Conservation (phyloP, 1,140 invertebrate species). For the Bilobella aurantiaca region DNA sequence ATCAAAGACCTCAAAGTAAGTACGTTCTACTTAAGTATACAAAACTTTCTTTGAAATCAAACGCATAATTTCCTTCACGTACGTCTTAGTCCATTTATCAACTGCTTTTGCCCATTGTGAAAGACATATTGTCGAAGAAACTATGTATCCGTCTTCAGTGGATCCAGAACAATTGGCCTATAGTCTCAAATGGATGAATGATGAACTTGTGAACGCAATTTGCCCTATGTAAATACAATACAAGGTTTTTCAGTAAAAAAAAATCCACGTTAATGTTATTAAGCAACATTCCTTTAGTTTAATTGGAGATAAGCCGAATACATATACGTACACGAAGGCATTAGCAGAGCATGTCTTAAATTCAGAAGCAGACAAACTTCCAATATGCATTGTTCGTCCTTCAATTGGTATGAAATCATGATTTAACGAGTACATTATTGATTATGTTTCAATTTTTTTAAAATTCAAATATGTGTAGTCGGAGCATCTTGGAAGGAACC, state of each 20-base stretch:
- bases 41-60: too few relatives aligned
- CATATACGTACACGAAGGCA: constrained; percentile 85
- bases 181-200: constrained; percentile 74
- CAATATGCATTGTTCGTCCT: constrained; percentile 76
- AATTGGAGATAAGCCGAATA: constrained; percentile 72
- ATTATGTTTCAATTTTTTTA: not conserved
- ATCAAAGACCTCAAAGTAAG: constrained; percentile 71
- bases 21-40: not conserved
- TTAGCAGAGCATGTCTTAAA: constrained; percentile 72
- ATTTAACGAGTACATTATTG: too few relatives aligned
- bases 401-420: constrained; percentile 91
- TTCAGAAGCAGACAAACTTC: constrained; percentile 61
- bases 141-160: constrained; percentile 78
- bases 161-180: constrained; percentile 82
- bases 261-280: too few relatives aligned
- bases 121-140: constrained; percentile 55
- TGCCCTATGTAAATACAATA: constrained; percentile 57
- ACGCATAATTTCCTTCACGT: constrained; percentile 33
- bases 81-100: constrained; percentile 73
- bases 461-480: constrained; percentile 55
- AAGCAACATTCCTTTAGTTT: too few relatives aligned
- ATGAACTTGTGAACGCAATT: constrained; percentile 59
- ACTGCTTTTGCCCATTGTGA: constrained; percentile 80
- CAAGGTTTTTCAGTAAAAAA: too few relatives aligned
- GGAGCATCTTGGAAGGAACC: constrained; percentile 87